Evolutionary conservation across 1,140 invertebrate species (phyloP).

Genomic region (Leptinotarsa lineolata): DNA sequence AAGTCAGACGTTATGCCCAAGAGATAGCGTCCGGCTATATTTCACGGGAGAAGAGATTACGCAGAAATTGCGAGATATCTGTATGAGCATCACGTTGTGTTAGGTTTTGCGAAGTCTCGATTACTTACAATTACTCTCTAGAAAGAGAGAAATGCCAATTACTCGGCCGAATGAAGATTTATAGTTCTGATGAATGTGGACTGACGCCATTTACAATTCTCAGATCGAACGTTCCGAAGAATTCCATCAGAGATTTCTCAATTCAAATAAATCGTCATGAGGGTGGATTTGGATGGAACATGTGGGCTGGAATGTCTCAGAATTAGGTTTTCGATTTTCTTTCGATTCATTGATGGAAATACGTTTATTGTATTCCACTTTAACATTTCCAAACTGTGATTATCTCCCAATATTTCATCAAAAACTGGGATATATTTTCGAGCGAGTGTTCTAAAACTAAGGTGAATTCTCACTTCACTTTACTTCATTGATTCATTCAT

Average conservation of each 20-base stretch:
- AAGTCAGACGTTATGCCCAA: background rate
- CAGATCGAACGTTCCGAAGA: background rate
- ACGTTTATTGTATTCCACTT: no score
- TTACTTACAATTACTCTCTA: conserved; percentile 8
- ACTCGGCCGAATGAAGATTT: background rate
- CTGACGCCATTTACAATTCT: background rate
- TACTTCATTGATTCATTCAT: no score
- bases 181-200: background rate
- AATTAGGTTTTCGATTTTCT: background rate
- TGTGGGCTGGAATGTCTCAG: background rate
- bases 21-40: background rate
- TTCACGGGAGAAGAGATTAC: background rate
- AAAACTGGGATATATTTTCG: no score
- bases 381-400: no score
- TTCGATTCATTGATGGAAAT: background rate
- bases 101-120: background rate
- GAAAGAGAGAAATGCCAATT: background rate
- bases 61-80: background rate
- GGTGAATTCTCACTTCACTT: no score
- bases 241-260: background rate
- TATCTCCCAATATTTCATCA: no score
- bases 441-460: no score
- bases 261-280: background rate
- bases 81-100: conserved; percentile 8
- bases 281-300: conserved; percentile 5